Percentiles rank a stretch among this genome's conserved stretches.
phyloP scores from a whole-genome alignment of 2,888 invertebrate genomes.

The Lasiommata megera region DNA sequence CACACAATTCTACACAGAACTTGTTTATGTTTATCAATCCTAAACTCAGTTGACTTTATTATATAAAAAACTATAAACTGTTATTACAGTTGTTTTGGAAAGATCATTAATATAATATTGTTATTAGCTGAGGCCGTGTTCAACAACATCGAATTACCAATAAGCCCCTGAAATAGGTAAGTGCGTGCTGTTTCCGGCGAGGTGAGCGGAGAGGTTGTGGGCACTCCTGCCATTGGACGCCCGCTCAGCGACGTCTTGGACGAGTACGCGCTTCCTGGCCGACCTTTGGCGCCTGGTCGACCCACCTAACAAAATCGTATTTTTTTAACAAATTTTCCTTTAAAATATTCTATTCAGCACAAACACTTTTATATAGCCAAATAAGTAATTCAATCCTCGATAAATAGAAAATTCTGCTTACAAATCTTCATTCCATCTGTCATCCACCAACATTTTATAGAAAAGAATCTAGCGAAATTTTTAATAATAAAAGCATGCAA shows the following conservation, averaged over 20 bases:
- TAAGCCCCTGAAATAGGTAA: constrained; percentile 94
- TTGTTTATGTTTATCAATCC: no score
- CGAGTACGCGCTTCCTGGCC: constrained; percentile 95
- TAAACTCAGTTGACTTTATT: no score
- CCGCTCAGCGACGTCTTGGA: constrained; percentile 94
- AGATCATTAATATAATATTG: no score
- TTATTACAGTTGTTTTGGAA: no score
- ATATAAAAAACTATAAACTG: no score
- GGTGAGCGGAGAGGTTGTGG: constrained; percentile 91
- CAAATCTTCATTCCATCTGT: no score
- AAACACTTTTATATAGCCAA: no score
- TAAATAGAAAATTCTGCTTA: no score
- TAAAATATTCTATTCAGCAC: neutral
- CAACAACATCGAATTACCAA: constrained; percentile 63
- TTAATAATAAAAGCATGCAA: neutral
- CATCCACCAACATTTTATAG: neutral
- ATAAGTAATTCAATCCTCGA: no score
- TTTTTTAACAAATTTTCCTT: no score
- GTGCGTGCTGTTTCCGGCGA: constrained; percentile 94
- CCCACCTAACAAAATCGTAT: constrained; percentile 77
- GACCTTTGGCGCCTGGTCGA: constrained; percentile 81
- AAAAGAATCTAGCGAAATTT: neutral
- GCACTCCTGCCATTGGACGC: constrained; percentile 92
- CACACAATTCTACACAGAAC: no score
- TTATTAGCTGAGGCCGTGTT: no score